These are phyloP conservation scores for Xiphorhynchus erythropygius DNA, from an alignment of 2,797 vertebrate species.

Conservation along the genomic window DNA sequence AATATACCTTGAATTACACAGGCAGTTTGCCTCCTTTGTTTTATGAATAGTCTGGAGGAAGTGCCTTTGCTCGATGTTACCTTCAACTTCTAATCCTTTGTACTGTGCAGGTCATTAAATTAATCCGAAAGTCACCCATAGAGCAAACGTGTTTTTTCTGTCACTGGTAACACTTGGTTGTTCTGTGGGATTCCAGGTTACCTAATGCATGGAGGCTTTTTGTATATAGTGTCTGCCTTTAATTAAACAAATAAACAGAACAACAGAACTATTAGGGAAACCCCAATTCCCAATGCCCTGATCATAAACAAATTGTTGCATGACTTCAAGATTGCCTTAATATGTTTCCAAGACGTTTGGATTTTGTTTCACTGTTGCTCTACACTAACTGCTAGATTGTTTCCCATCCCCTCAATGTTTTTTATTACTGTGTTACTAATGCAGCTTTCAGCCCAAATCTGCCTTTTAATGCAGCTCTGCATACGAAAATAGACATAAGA, in stretches of 20 bases:
- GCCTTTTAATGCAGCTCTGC: constrained; percentile 18
- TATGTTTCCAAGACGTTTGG: neutral
- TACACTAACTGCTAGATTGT: neutral
- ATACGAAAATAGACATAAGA: constrained; percentile 13
- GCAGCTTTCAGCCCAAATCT: constrained; percentile 45
- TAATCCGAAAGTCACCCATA: neutral
- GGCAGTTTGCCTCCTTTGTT: neutral
- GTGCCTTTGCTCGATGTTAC: neutral
- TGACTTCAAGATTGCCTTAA: neutral
- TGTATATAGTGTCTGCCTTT: neutral
- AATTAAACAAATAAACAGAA: neutral
- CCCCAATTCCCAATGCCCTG: neutral
- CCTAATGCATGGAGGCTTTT: neutral
- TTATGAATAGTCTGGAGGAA: neutral
- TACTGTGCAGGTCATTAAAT: neutral
- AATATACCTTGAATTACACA: neutral
- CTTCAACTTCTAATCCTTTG: neutral
- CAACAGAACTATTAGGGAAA: neutral
- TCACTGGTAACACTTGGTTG: neutral
- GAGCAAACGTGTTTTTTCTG: neutral
- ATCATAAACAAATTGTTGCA: neutral
- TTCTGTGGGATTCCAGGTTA: neutral
- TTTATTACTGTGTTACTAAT: neutral
- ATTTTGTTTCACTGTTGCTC: neutral
- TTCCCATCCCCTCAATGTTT: neutral